These are phyloP conservation scores for Nephrocerus scutellatus DNA, from an alignment of 2,888 invertebrate species.

Conservation along the genomic window DNA sequence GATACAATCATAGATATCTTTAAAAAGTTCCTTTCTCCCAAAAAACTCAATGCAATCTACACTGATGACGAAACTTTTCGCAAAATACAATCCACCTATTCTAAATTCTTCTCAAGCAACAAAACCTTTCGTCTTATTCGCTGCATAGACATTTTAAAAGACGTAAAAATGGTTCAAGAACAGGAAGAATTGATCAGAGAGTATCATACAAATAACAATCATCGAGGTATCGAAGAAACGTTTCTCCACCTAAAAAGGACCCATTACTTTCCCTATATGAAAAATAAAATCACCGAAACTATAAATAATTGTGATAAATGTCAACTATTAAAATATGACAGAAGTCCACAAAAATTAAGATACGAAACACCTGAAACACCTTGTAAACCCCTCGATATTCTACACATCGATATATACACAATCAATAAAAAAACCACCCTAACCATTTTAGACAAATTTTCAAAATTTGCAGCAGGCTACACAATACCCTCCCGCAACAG, in stretches of 20 bases:
- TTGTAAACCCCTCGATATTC: constrained; percentile 12
- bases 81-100: too few relatives aligned
- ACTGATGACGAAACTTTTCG: too few relatives aligned
- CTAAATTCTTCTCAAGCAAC: too few relatives aligned
- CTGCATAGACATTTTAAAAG: too few relatives aligned
- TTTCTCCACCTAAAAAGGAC: constrained; percentile 11
- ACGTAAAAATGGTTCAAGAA: too few relatives aligned
- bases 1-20: constrained; percentile 5
- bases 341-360: constrained; percentile 10
- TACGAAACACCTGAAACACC: constrained; percentile 18
- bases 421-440: constrained; percentile 14
- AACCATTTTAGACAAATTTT: constrained; percentile 23
- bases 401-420: constrained; percentile 20
- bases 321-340: constrained; percentile 17
- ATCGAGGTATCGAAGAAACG: too few relatives aligned
- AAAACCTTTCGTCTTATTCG: too few relatives aligned
- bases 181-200: too few relatives aligned
- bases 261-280: constrained; percentile 15
- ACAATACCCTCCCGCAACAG: constrained; percentile 14
- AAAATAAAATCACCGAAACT: constrained; percentile 7
- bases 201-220: too few relatives aligned
- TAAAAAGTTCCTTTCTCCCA: constrained; percentile 12
- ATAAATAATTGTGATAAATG: constrained; percentile 16
- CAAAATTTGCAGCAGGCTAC: constrained; percentile 19
- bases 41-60: constrained; percentile 10